Base-by-base conservation (phyloP, 1,140 invertebrate species). In the Ephestia elutella region DNA sequence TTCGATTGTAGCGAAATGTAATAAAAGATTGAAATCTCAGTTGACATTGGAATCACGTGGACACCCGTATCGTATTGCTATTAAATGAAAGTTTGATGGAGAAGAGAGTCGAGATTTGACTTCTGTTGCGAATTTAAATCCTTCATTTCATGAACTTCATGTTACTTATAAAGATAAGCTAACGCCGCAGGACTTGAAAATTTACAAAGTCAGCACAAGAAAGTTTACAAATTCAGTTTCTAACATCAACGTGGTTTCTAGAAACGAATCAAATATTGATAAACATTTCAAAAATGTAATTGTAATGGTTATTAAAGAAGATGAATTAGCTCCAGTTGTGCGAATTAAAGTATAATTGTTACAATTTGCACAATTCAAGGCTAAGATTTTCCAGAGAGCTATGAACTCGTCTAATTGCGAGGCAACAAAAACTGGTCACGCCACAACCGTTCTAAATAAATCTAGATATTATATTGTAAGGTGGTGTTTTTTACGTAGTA, bases 281-380 rank as follows among this genome's bases (percentile, higher is more conserved):
- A 5, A 32, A 10, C 4, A 11, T 8, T 28, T 28, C 7, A 11
- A 32, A 15, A 44, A 15, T 44, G 13, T 25, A 25, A 25, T 44
- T 44, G 10, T 10, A 15, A 15, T 15, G 1, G 10, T 44, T 44
- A 44, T 44, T 17, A 15, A 4, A 15, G 15, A 44, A 15, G 15
- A 44, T 44, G n/a, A 44, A 44, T 44, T 44, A 10, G 38, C 38
- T 5, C 1, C 15, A 15, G 10, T 13, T 44, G 38, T 4, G 38
- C 13, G 38, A 44, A 44, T 44, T 44, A 15, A 15, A 5, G 15
- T 15, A 17, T 44, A 44, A 44, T 44, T 44, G 38, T 44, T 44
- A 44, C 38, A 44, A 44, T 44, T 44, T 44, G 38, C 38, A 44
- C 38, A 17, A 44, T 44, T 44, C 38, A 44, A 44, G 38, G 38